phyloP scores from a whole-genome alignment of 2,797 vertebrate species.

The Fistularia commersonii region DNA sequence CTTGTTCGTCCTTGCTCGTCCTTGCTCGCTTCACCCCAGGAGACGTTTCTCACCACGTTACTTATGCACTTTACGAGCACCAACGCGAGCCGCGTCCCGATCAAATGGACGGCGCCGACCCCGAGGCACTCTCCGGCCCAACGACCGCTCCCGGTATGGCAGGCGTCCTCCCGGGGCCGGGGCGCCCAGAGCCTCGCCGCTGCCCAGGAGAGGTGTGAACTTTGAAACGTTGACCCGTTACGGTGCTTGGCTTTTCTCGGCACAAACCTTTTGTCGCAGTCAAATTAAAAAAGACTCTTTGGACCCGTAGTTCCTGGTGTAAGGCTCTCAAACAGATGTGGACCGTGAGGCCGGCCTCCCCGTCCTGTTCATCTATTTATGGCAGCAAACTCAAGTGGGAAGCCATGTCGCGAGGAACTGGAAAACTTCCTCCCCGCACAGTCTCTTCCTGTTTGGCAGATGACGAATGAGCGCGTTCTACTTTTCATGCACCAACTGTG shows the following conservation, averaged over 20 bases:
- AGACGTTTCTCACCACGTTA: conserved; percentile 53
- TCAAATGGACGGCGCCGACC: conserved; percentile 36
- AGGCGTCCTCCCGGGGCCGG: too few relatives aligned
- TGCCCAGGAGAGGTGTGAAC: too few relatives aligned
- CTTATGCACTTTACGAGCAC: conserved; percentile 53
- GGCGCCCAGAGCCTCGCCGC: too few relatives aligned
- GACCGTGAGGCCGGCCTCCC: conserved; percentile 19
- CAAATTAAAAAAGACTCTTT: conserved; percentile 9
- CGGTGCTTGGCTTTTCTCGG: conserved; percentile 7
- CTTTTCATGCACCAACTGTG: conserved; percentile 24
- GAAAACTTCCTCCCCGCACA: conserved; percentile 22
- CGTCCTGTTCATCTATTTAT: conserved; percentile 48
- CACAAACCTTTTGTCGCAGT: conserved; percentile 27
- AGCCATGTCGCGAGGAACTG: conserved; percentile 27
- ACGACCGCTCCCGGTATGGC: conserved; percentile 30
- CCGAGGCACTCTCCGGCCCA: conserved; percentile 31
- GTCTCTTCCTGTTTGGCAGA: conserved; percentile 37
- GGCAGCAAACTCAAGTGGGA: conserved; percentile 21
- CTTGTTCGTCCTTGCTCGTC: conserved; percentile 47
- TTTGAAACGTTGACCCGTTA: too few relatives aligned
- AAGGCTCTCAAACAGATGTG: conserved; percentile 2
- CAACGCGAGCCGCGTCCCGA: too few relatives aligned
- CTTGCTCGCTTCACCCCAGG: conserved; percentile 54
- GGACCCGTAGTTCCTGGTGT: too few relatives aligned
- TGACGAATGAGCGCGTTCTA: conserved; percentile 21